These are phyloP conservation scores for Centropristis striata DNA, from an alignment of 2,113 vertebrate species.

Conservation along the genomic window DNA sequence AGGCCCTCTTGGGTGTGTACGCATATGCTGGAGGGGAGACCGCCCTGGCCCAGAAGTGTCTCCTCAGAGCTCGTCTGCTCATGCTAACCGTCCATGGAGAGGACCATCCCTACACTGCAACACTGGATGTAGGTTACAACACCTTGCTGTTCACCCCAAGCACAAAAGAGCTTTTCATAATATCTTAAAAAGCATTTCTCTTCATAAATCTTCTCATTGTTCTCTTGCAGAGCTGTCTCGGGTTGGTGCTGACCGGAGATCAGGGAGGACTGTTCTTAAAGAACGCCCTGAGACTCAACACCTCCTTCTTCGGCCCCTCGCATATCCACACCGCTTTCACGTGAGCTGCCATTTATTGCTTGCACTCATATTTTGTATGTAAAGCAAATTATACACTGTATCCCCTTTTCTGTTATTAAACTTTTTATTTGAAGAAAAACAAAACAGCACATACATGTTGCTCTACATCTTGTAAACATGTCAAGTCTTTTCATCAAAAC, in stretches of 20 bases:
- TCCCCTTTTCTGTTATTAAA: background rate
- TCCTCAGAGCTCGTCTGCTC: constrained; percentile 86
- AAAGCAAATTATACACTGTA: background rate
- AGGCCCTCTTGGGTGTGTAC: constrained; percentile 86
- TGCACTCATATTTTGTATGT: background rate
- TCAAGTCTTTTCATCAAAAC: too few species aligned
- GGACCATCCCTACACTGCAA: constrained; percentile 87
- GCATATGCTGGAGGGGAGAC: constrained; percentile 85
- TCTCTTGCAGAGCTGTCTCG: constrained; percentile 84
- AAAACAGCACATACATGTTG: too few species aligned
- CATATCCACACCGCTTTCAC: constrained; percentile 84
- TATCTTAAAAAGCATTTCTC: background rate
- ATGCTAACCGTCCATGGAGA: constrained; percentile 85
- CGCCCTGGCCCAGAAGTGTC: constrained; percentile 83
- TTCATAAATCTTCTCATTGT: background rate
- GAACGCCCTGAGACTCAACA: constrained; percentile 84
- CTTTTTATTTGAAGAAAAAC: too few species aligned
- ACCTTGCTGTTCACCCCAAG: background rate
- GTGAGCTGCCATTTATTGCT: constrained; percentile 65
- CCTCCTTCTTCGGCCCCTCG: constrained; percentile 82
- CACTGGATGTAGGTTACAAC: constrained; percentile 83
- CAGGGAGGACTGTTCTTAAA: constrained; percentile 80
- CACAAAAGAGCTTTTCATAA: background rate
- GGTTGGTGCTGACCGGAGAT: constrained; percentile 83
- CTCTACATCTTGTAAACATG: too few species aligned